phyloP scores from a whole-genome alignment of 1,140 invertebrate species.

The Campoletis sonorensis region DNA sequence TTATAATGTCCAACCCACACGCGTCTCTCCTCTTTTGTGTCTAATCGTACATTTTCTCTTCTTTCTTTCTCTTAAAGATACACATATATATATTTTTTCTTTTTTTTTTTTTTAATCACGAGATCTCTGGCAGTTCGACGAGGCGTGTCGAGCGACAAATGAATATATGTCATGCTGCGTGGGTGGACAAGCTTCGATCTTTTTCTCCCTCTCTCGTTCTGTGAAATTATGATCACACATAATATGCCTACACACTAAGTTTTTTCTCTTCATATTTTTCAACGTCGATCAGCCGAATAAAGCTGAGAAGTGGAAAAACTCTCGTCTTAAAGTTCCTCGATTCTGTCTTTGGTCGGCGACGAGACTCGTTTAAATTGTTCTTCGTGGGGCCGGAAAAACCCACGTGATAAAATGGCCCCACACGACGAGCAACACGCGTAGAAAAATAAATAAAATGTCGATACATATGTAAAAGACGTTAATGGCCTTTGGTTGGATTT shows the following conservation, averaged over 20 bases:
- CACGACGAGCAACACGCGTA: not conserved
- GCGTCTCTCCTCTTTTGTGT: slow-evolving; percentile 15
- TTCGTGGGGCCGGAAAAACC: not conserved
- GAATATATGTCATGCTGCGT: not conserved
- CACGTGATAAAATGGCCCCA: not conserved
- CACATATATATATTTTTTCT: too few relatives aligned
- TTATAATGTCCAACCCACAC: slow-evolving; percentile 19
- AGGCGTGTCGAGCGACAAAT: slow-evolving; percentile 20
- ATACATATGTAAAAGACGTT: not conserved
- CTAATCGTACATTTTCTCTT: not conserved
- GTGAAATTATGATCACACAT: not conserved
- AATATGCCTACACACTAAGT: not conserved
- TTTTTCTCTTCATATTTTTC: not conserved
- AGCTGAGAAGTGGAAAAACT: slow-evolving; percentile 12
- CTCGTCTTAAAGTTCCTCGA: not conserved
- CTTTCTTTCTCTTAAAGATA: not conserved
- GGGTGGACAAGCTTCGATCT: slow-evolving; percentile 19
- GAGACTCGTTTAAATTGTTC: slow-evolving; percentile 21
- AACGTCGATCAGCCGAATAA: not conserved
- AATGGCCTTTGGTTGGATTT: too few relatives aligned
- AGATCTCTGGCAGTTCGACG: slow-evolving; percentile 5
- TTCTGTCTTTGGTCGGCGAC: not conserved
- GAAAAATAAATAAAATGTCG: too few relatives aligned
- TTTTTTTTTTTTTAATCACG: not conserved
- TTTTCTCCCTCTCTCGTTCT: not conserved